A percentile compares a stretch with the other conserved stretches of the same genome.
phyloP scores from a whole-genome alignment of 2,113 vertebrate species.

The Elephantulus edwardii region DNA sequence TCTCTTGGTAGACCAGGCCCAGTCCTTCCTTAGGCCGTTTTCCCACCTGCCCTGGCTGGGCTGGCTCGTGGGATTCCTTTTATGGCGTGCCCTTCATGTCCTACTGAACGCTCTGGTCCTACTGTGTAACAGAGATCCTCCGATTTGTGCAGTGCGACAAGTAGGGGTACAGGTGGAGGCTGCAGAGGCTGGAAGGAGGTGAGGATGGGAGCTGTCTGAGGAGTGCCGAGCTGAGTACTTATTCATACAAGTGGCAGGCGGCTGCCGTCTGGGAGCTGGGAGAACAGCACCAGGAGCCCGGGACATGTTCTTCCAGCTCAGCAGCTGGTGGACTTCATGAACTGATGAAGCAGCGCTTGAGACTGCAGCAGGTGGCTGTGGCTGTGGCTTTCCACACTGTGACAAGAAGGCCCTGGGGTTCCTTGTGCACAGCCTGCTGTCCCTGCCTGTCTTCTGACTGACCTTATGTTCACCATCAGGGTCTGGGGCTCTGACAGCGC shows the following conservation, averaged over 20 bases:
- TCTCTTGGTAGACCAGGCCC: background rate
- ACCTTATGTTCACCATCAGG: background rate
- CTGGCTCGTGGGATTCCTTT: background rate
- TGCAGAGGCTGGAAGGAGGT: background rate
- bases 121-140: background rate
- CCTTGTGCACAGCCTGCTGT: background rate
- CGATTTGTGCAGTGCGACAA: background rate
- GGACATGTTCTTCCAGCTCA: background rate
- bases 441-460: background rate
- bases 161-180: background rate
- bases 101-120: background rate
- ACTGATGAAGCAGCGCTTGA: background rate
- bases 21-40: background rate
- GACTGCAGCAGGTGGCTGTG: conserved; percentile 8
- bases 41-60: background rate
- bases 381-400: background rate
- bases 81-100: background rate
- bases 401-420: background rate
- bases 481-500: background rate
- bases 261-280: background rate
- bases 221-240: background rate
- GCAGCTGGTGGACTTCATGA: conserved; percentile 32
- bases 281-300: background rate
- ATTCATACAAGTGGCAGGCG: background rate
- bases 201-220: background rate